These are phyloP conservation scores for Plumapathes pennacea DNA, from an alignment of 92 coral and sea anemone genomes.

Conservation along the genomic window DNA sequence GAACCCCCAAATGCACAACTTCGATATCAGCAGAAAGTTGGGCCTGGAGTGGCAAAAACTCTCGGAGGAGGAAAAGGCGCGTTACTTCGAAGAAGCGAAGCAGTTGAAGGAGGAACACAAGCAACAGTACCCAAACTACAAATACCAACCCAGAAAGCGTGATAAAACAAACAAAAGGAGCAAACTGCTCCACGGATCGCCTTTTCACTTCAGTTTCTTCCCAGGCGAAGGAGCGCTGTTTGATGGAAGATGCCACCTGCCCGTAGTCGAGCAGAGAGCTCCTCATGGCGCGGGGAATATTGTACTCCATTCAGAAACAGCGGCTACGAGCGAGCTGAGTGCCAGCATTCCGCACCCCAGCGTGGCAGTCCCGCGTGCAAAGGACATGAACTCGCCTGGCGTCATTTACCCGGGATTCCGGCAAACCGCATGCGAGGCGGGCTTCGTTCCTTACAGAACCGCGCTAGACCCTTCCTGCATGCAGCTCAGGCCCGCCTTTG, in stretches of 20 bases:
- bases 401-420: slow-evolving; percentile 59
- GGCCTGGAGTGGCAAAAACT: slow-evolving; percentile 98
- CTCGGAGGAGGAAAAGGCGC: slow-evolving; percentile 82
- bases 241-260: slow-evolving; percentile 47
- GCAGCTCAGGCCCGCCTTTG: slow-evolving; percentile 67
- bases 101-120: slow-evolving; percentile 92
- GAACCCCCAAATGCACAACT: slow-evolving; percentile 98
- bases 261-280: slow-evolving; percentile 53
- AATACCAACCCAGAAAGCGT: slow-evolving; percentile 94
- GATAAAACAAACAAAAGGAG: slow-evolving; percentile 84
- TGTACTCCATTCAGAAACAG: slow-evolving; percentile 35
- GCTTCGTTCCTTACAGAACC: slow-evolving; percentile 65
- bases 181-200: slow-evolving; percentile 71
- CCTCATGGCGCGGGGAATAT: slow-evolving; percentile 41
- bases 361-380: slow-evolving; percentile 26
- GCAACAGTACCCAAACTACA: slow-evolving; percentile 88
- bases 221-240: slow-evolving; percentile 60
- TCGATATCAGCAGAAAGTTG: slow-evolving; percentile 90
- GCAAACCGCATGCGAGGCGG: slow-evolving; percentile 57
- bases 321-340: slow-evolving; percentile 34
- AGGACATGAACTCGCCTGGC: slow-evolving; percentile 26
- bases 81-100: slow-evolving; percentile 92
- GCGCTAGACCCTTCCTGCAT: slow-evolving; percentile 64
- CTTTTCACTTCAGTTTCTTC: slow-evolving; percentile 78
- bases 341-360: slow-evolving; percentile 20